Evolutionary conservation across 2,113 vertebrate species (phyloP).

Genomic region (Bombycilla garrulus): DNA sequence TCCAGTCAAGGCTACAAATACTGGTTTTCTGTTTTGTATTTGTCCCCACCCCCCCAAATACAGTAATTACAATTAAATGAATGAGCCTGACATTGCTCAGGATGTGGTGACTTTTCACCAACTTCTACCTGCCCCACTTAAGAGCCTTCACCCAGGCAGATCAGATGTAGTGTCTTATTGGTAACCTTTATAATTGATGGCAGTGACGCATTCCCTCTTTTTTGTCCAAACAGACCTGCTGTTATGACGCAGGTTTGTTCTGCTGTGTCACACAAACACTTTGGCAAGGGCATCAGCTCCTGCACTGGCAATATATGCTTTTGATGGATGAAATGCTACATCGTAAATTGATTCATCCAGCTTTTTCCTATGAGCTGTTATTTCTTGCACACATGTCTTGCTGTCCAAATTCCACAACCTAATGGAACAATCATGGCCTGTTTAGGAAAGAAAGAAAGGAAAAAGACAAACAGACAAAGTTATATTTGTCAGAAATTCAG

Average conservation of each 20-base stretch:
- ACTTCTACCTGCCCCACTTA: slow-evolving; percentile 67
- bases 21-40: slow-evolving; percentile 73
- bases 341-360: slow-evolving; percentile 98
- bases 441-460: neutral
- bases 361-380: slow-evolving; percentile 98
- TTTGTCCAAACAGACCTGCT: slow-evolving; percentile 76
- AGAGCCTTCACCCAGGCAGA: slow-evolving; percentile 73
- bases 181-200: slow-evolving; percentile 78
- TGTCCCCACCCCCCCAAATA: slow-evolving; percentile 70
- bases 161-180: slow-evolving; percentile 82
- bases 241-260: slow-evolving; percentile 51
- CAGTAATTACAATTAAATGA: slow-evolving; percentile 87
- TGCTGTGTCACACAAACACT: slow-evolving; percentile 90
- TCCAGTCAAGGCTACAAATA: slow-evolving; percentile 83
- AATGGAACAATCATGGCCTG: slow-evolving; percentile 98
- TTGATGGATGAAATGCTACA: slow-evolving; percentile 98
- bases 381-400: slow-evolving; percentile 98
- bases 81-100: slow-evolving; percentile 77
- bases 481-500: neutral
- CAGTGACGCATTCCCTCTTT: slow-evolving; percentile 83
- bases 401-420: slow-evolving; percentile 99
- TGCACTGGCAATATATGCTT: slow-evolving; percentile 98
- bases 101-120: slow-evolving; percentile 71
- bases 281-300: slow-evolving; percentile 98
- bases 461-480: neutral